Base-by-base conservation (phyloP, 2,888 invertebrate genomes). In the Thelaira solivaga region DNA sequence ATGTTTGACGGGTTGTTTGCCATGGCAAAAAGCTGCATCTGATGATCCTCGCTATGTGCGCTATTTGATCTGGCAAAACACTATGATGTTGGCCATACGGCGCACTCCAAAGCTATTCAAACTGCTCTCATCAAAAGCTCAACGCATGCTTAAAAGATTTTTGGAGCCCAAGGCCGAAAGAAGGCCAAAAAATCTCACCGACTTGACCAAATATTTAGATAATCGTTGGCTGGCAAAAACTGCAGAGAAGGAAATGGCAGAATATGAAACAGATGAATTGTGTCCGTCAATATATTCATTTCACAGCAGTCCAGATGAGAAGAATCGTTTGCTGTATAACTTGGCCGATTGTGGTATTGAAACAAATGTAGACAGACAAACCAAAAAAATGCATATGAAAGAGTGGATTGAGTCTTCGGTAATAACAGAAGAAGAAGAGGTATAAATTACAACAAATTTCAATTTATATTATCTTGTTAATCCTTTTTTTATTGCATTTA, bases 11-110 rank as follows among this genome's bases (percentile, higher is more conserved):
- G 98, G 98, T 53, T 96, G 95, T 87, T 92, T 97, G 84, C 97
- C 97, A 67, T 97, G 97, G 97, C 96, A 97, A 87, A 97, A 97
- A 89, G 97, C 97, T n/a, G 95, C 97, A 80, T 92, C 93, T 85
- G 97, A 97, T 89, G 98, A 98, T 90, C 96, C 96, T 59, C 93
- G 97, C 82, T 97, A 96, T 88, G 92, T 93, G 75, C 92, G 95
- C 84, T 97, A 95, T 90, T 91, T 93, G 80, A 92, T 94, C 82
- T 98, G 97, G 97, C 95, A 95, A 84, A 93, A 92, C 84, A 91
- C 93, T 62, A 94, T 92, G 88, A 92, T 93, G 82, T 92, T 93
- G 85, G 94, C 93, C 69, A 90, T 95, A 72, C 92, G 93, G 83
- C 92, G 92, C 83, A 94, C 93, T 82, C 96, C 96, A 8, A 95